A percentile compares a stretch with the other conserved stretches of the same genome.
Evolutionary conservation across 2,888 invertebrate genomes (phyloP).

Genomic region (Automeris io): DNA sequence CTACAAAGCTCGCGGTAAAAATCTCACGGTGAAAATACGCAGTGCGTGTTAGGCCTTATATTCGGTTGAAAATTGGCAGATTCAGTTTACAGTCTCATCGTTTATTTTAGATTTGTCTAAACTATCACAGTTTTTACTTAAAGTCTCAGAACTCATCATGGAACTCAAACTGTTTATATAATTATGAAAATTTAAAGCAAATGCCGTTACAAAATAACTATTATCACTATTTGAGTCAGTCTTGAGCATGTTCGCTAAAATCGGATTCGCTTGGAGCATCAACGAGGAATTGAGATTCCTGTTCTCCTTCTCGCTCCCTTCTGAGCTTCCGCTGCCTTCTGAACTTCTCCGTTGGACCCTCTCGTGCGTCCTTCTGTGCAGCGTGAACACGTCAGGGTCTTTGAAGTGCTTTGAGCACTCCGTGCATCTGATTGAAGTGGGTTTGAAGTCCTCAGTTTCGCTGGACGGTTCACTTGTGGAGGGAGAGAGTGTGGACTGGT

Average conservation of each 20-base stretch:
- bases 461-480: slow-evolving; percentile 7
- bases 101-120: slow-evolving; percentile 19
- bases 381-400: slow-evolving; percentile 57
- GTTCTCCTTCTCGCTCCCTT: slow-evolving; percentile 54
- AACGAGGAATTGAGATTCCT: slow-evolving; percentile 35
- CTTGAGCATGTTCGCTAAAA: slow-evolving; percentile 54
- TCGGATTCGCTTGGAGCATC: slow-evolving; percentile 55
- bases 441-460: slow-evolving; percentile 6
- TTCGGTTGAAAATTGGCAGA: too few relatives aligned
- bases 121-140: slow-evolving; percentile 3
- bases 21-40: too few relatives aligned
- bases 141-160: slow-evolving; percentile 20
- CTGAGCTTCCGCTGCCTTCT: slow-evolving; percentile 19
- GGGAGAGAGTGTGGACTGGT: slow-evolving; percentile 5
- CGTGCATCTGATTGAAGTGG: slow-evolving; percentile 41
- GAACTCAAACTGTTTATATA: slow-evolving; percentile 42
- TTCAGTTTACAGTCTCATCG: slow-evolving; percentile 21
- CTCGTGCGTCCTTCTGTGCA: slow-evolving; percentile 50
- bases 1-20: too few relatives aligned
- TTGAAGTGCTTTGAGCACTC: slow-evolving; percentile 65
- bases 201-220: slow-evolving; percentile 36
- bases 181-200: slow-evolving; percentile 48
- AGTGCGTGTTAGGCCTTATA: too few relatives aligned
- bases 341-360: slow-evolving; percentile 11
- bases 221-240: slow-evolving; percentile 24